These are phyloP conservation scores for Dichetophora obliterata DNA, from an alignment of 2,888 invertebrate genomes.

Conservation along the genomic window DNA sequence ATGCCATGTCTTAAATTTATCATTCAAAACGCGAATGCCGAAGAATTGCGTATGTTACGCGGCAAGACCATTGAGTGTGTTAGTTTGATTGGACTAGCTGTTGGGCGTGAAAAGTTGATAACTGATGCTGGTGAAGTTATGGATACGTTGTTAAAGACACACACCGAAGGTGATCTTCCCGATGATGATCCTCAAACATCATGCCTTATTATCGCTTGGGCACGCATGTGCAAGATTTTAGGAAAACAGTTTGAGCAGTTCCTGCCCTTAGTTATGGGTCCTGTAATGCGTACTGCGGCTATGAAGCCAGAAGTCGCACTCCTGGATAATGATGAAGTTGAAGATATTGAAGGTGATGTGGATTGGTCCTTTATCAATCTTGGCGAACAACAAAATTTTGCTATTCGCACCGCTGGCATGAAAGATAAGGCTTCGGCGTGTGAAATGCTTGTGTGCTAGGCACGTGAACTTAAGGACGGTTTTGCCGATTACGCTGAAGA, in stretches of 20 bases:
- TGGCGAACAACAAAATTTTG: slow-evolving; percentile 93
- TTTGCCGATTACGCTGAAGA: slow-evolving; percentile 76
- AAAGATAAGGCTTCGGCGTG: slow-evolving; percentile 95
- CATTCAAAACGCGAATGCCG: slow-evolving; percentile 91
- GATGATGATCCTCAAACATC: slow-evolving; percentile 98
- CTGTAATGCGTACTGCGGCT: slow-evolving; percentile 87
- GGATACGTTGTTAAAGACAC: slow-evolving; percentile 92
- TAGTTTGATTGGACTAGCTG: slow-evolving; percentile 93
- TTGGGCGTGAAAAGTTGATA: slow-evolving; percentile 87
- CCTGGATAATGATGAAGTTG: slow-evolving; percentile 84
- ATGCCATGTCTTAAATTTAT: slow-evolving; percentile 98
- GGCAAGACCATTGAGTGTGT: slow-evolving; percentile 99
- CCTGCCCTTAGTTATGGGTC: slow-evolving; percentile 90
- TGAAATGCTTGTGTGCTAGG: slow-evolving; percentile 94
- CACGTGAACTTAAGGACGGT: slow-evolving; percentile 88
- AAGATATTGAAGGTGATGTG: slow-evolving; percentile 82
- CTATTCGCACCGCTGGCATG: slow-evolving; percentile 87
- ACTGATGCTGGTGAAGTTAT: slow-evolving; percentile 95
- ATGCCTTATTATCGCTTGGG: slow-evolving; percentile 99
- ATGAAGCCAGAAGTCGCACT: slow-evolving; percentile 92
- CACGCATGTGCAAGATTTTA: slow-evolving; percentile 96
- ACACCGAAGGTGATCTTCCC: slow-evolving; percentile 85
- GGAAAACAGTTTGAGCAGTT: slow-evolving; percentile 89
- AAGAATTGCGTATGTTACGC: slow-evolving; percentile 89
- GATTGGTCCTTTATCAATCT: slow-evolving; percentile 93